Base-by-base conservation (phyloP, 2,888 invertebrate species). In the Syrphus vitripennis region DNA sequence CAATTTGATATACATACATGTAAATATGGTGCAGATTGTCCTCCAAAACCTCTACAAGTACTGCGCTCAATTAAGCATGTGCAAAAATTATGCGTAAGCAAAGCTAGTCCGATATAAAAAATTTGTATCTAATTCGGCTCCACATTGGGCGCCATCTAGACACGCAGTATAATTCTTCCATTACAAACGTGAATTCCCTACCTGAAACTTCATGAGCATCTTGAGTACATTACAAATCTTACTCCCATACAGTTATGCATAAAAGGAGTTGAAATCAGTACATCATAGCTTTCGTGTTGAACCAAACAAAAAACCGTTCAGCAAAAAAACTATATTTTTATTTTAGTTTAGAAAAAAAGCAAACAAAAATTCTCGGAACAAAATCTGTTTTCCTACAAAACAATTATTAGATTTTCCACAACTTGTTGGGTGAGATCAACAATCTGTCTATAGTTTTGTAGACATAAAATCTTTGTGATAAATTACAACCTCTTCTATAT, bases 401-500 rank as follows among this genome's bases (percentile, higher is more conserved):
- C n/a, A 59, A 37, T 37, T 74, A 4, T 34, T 4, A 50, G 2
- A 67, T 42, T 50, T 77, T 67, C 53, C 48, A 57, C 76, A 76
- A 84, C 59, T 70, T 75, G 75, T 74, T 83, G 80, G 57, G 57
- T 45, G 48, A 67, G 65, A 65, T 65, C 26, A 45, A 65, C 65
- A 67, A 37, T 67, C 50, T 31, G 67, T 67, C 67, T 67, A 67
- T 67, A 50, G 31, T 67, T 45, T 48, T 50, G 31, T 21, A 71
- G 53, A 81, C 34, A 26, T 55, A 80, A 59, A 71, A 67, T 53
- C 48, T 72, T 57, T 70, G 71, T 75, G 71, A 83, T 80, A 83
- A 80, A 71, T 83, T 80, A 71, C 69, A 84, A 75, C 71, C 76
- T 84, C 84, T 84, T 80, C 86, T 82, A 86, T 82, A 86, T 86